phyloP scores from a whole-genome alignment of 1,140 invertebrate genomes.

The Apolygus lucorum region DNA sequence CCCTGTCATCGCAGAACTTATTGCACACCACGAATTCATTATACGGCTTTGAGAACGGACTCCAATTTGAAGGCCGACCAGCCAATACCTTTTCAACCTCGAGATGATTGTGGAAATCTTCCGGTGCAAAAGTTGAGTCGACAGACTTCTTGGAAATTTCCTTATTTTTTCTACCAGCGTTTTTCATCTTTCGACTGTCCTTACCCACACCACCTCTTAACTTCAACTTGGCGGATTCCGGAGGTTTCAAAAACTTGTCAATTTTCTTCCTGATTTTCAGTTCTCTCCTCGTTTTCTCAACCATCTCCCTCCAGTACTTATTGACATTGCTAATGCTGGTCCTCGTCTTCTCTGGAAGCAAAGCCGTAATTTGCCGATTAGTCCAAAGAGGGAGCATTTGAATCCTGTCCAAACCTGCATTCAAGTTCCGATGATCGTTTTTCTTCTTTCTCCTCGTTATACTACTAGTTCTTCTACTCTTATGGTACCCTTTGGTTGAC shows the following conservation, averaged over 20 bases:
- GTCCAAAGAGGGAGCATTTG: background rate
- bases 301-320: slow-evolving; percentile 4
- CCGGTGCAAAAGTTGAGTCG: background rate
- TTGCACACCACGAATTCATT: background rate
- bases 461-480: no score
- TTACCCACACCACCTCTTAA: background rate
- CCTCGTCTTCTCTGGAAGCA: background rate
- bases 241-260: background rate
- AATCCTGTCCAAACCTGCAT: background rate
- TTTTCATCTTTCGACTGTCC: no score
- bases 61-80: background rate
- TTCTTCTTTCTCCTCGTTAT: no score
- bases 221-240: no score
- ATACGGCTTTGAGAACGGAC: background rate
- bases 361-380: background rate
- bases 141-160: no score
- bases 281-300: background rate
- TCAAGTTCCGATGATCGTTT: background rate
- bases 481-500: no score
- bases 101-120: background rate
- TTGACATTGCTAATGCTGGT: background rate
- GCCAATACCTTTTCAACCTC: background rate
- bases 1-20: background rate
- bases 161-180: no score
- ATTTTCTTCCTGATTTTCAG: background rate